These are phyloP conservation scores for Suncus etruscus DNA, from an alignment of 2,113 vertebrate species.

Conservation along the genomic window DNA sequence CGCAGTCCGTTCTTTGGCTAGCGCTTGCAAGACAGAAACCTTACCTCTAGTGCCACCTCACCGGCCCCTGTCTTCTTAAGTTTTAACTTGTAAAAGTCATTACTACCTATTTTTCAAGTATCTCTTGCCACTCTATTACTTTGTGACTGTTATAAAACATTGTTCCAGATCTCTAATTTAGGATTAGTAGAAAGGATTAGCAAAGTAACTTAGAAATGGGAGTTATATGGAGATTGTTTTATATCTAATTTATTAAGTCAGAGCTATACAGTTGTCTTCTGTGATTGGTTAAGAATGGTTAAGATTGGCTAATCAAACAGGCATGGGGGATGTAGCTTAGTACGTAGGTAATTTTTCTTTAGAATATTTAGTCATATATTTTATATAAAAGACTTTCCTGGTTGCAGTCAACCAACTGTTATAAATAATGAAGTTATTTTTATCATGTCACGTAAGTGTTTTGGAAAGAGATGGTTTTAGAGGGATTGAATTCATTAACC, in stretches of 20 bases:
- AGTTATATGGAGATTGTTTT: constrained; percentile 5
- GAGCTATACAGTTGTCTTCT: not conserved
- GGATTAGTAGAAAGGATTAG: not conserved
- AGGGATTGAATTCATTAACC: not conserved
- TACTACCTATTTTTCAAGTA: not conserved
- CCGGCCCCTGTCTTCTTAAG: too few relatives aligned
- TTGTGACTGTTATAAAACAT: not conserved
- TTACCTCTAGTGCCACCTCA: too few relatives aligned
- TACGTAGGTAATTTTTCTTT: constrained; percentile 28
- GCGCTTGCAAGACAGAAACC: too few relatives aligned
- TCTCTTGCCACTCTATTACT: not conserved
- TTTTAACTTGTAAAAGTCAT: constrained; percentile 32
- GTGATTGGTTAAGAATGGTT: not conserved
- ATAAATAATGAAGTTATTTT: constrained; percentile 18
- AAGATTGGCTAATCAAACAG: not conserved
- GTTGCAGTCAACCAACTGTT: not conserved
- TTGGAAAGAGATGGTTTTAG: not conserved
- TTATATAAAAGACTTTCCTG: constrained; percentile 1
- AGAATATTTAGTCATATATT: not conserved
- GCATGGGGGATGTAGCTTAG: too few relatives aligned
- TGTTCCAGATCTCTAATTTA: not conserved
- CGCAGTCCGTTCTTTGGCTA: too few relatives aligned
- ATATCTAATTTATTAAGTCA: not conserved
- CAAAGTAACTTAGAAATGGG: not conserved
- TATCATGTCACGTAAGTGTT: not conserved